These are phyloP conservation scores for Dicyrtoma fusca DNA, from an alignment of 2,888 invertebrate species.

Conservation along the genomic window DNA sequence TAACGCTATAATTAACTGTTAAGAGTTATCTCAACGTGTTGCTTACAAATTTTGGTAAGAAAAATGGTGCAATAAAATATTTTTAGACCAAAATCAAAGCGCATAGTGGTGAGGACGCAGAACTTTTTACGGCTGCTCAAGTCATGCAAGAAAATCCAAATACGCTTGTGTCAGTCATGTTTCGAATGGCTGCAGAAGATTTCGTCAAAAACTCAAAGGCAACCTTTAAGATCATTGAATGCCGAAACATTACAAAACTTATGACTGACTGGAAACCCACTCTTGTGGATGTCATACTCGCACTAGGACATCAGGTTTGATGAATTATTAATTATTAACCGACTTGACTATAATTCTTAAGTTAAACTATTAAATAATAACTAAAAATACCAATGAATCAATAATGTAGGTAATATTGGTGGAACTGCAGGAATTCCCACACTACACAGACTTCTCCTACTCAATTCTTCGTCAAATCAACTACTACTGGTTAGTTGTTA, in stretches of 20 bases:
- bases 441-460: constrained; percentile 49
- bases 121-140: constrained; percentile 41
- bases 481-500: constrained; percentile 42
- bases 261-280: constrained; percentile 51
- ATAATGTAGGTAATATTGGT: constrained; percentile 48
- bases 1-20: not conserved
- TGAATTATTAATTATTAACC: not conserved
- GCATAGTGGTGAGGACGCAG: constrained; percentile 39
- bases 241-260: constrained; percentile 47
- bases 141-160: constrained; percentile 39
- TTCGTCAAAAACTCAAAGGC: constrained; percentile 42
- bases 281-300: constrained; percentile 45
- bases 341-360: not conserved
- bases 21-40: not conserved
- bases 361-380: not conserved
- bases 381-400: no score
- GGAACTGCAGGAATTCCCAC: constrained; percentile 46
- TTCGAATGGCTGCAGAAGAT: constrained; percentile 46
- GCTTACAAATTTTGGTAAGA: not conserved
- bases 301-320: constrained; percentile 49
- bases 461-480: constrained; percentile 49
- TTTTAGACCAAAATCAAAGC: constrained; percentile 43
- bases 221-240: constrained; percentile 51
- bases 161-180: constrained; percentile 48
- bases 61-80: not conserved